phyloP scores from a whole-genome alignment of 2,797 vertebrate genomes.

The Sarcophilus harrisii region DNA sequence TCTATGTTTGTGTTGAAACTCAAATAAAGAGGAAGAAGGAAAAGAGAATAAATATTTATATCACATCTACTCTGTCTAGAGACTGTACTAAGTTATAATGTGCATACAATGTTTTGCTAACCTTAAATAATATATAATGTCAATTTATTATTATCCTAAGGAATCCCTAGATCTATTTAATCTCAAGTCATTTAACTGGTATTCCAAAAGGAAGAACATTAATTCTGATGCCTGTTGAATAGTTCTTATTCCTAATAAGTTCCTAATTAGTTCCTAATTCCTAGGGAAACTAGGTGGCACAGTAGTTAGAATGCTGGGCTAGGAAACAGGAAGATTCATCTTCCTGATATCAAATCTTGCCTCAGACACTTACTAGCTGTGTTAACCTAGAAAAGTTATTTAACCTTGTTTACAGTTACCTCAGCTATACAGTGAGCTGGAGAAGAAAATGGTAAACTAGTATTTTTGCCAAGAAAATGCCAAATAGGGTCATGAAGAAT shows the following conservation, averaged over 20 bases:
- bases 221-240: not conserved
- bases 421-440: not conserved
- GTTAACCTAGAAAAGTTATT: not conserved
- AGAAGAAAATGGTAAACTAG: not conserved
- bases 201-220: not conserved
- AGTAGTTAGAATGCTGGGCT: accelerated
- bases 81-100: not conserved
- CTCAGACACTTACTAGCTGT: not conserved
- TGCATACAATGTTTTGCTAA: not conserved
- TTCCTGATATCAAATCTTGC: not conserved
- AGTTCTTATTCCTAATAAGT: not conserved
- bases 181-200: not conserved
- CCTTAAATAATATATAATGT: not conserved
- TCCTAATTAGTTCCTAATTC: not conserved
- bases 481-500: not conserved
- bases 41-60: not conserved
- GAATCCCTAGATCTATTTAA: not conserved
- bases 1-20: not conserved
- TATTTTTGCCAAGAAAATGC: not conserved
- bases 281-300: not conserved
- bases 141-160: not conserved
- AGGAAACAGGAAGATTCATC: not conserved
- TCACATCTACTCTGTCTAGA: not conserved
- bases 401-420: not conserved
- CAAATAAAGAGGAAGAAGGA: not conserved